These are phyloP conservation scores for Sarotherodon lohbergeri DNA, from an alignment of 2,113 vertebrate species.

Conservation along the genomic window DNA sequence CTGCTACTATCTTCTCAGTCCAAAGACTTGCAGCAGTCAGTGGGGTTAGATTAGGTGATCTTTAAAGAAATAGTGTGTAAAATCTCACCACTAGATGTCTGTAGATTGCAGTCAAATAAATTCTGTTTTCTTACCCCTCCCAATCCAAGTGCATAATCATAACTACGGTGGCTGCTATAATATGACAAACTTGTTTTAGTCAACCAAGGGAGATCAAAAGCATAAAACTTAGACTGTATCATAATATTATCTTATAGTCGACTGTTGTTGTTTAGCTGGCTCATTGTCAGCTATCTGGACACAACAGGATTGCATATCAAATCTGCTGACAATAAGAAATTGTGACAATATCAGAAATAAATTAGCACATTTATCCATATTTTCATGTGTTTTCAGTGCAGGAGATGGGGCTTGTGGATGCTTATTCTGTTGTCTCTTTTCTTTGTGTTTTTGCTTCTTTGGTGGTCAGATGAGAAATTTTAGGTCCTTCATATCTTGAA, in stretches of 20 bases:
- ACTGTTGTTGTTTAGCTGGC: neutral
- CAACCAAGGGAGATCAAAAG: neutral
- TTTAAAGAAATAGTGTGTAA: neutral
- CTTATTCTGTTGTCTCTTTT: neutral
- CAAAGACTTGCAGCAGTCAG: neutral
- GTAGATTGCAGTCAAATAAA: neutral
- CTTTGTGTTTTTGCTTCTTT: rapidly evolving
- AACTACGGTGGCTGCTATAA: neutral
- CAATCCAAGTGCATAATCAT: neutral
- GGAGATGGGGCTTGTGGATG: neutral
- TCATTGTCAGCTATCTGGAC: neutral
- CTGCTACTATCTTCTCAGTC: neutral
- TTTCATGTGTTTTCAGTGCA: neutral
- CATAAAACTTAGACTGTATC: neutral
- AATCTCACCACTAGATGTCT: neutral
- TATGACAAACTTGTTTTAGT: neutral
- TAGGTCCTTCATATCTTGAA: neutral
- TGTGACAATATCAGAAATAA: neutral
- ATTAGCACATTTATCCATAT: neutral
- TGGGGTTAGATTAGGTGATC: neutral
- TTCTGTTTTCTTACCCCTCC: neutral
- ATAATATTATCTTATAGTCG: neutral
- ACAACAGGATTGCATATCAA: neutral
- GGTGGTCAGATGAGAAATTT: neutral
- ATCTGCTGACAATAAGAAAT: neutral